Evolutionary conservation across 1,140 invertebrate species (phyloP).

Genomic region (Oncopeltus fasciatus): DNA sequence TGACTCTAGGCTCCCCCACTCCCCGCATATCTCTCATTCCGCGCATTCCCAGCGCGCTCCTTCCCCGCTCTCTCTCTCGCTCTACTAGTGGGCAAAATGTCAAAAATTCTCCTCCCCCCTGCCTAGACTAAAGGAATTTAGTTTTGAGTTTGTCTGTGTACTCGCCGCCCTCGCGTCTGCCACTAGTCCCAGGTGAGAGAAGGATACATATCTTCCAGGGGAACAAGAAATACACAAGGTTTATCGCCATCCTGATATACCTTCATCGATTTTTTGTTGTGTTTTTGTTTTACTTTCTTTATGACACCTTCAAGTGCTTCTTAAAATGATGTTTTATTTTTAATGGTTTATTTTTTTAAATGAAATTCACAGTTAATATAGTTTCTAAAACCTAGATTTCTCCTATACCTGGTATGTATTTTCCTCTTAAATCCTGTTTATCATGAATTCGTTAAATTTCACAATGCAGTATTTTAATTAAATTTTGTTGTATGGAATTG

Average conservation of each 20-base stretch:
- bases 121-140: neutral
- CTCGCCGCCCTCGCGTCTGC: neutral
- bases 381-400: too few relatives aligned
- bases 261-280: too few relatives aligned
- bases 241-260: neutral
- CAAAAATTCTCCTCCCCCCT: neutral
- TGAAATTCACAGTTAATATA: too few relatives aligned
- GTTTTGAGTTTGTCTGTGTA: neutral
- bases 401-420: too few relatives aligned
- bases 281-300: too few relatives aligned
- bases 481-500: too few relatives aligned
- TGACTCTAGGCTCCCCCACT: neutral
- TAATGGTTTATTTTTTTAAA: too few relatives aligned
- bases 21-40: conserved; percentile 1
- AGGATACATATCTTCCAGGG: neutral
- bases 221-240: neutral
- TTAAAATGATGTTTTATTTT: too few relatives aligned
- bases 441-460: too few relatives aligned
- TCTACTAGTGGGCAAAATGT: conserved; percentile 1
- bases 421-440: too few relatives aligned
- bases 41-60: neutral
- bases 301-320: too few relatives aligned
- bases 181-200: neutral
- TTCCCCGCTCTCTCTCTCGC: neutral
- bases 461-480: too few relatives aligned